Evolutionary conservation across 1,140 invertebrate species (phyloP), one percentile per base, ranked within the genome.

Genomic region (Trichogramma pretiosum): DNA sequence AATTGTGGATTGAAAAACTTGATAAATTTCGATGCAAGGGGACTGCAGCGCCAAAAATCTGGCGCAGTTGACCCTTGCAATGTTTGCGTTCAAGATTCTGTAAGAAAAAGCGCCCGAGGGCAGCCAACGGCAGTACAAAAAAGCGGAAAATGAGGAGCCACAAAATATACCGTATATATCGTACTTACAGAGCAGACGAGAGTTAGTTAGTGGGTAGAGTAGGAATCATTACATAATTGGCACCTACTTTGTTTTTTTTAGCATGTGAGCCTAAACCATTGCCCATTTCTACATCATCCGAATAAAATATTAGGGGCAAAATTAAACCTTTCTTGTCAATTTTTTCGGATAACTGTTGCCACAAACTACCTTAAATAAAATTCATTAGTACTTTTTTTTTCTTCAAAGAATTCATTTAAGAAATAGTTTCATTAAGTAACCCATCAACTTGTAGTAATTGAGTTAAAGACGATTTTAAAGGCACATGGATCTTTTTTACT

Each of bases 281-380:
- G 5, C 42, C 42, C 3, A 23, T 19, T 38, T 54, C 48, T 16
- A 54, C 47, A 24, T 58, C 54, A 22, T 51, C 52, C 35, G 38
- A 54, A 43, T 46, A 58, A 32, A 56, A 30, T 28, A 50, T 22
- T 9, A 57, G 32, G 17, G 56, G 50, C 10, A 55, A 48, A 13
- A 56, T 38, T 35, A 53, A 44, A n/a, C 46, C 46, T 35, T 39
- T 17, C 16, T 32, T 32, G 24, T 49, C 28, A 5, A 18, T 19
- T 19, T 41, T 16, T 19, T 42, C 37, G 10, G 45, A 38, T 39
- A 19, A 30, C 13, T 11, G 11, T 32, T 38, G 18, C 48, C 40
- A 50, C 2, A 32, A 17, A 36, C 30, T 4, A 13, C 19, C 26
- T 37, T 44, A 35, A n/a, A 50, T 45, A 21, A 44, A 45, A 33